Conservation (phyloP, 2,113 vertebrate genomes). For the Pogona vitticeps region DNA sequence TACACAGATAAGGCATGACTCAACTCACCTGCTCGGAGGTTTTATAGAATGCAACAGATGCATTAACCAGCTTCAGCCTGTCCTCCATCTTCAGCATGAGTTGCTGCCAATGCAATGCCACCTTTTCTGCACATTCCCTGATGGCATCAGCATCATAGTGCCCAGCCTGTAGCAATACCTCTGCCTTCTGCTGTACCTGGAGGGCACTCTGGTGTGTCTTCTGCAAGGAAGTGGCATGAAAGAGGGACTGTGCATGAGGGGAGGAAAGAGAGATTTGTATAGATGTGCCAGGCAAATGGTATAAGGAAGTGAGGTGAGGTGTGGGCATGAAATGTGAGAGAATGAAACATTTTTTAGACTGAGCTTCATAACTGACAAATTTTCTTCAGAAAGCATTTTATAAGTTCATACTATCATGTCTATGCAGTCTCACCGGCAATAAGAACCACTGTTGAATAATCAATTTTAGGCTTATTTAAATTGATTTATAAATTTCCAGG, state of each 20-base stretch:
- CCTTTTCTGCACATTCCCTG: conserved; percentile 92
- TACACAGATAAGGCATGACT: not conserved
- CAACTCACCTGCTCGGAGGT: conserved; percentile 94
- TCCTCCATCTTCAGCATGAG: conserved; percentile 99
- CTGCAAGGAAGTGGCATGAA: conserved; percentile 97
- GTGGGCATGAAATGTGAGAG: conserved; percentile 79
- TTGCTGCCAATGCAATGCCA: conserved; percentile 97
- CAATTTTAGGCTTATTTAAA: too few species aligned
- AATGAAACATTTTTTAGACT: conserved; percentile 77
- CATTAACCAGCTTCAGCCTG: conserved; percentile 95
- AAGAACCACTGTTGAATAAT: not conserved
- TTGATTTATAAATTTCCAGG: too few species aligned
- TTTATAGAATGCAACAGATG: conserved; percentile 98
- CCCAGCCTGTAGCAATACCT: conserved; percentile 91
- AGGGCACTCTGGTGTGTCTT: conserved; percentile 98
- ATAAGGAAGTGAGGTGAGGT: conserved; percentile 72
- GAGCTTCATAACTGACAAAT: conserved; percentile 52
- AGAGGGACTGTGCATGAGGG: conserved; percentile 90
- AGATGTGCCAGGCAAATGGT: conserved; percentile 79
- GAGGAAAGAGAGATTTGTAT: conserved; percentile 76
- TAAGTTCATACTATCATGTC: not conserved
- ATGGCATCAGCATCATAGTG: conserved; percentile 95
- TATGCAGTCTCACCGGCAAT: not conserved
- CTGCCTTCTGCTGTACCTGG: conserved; percentile 97
- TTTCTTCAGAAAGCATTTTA: conserved; percentile 62